These are phyloP conservation scores for Zootermopsis nevadensis DNA, from an alignment of 2,888 invertebrate genomes.

Conservation along the genomic window DNA sequence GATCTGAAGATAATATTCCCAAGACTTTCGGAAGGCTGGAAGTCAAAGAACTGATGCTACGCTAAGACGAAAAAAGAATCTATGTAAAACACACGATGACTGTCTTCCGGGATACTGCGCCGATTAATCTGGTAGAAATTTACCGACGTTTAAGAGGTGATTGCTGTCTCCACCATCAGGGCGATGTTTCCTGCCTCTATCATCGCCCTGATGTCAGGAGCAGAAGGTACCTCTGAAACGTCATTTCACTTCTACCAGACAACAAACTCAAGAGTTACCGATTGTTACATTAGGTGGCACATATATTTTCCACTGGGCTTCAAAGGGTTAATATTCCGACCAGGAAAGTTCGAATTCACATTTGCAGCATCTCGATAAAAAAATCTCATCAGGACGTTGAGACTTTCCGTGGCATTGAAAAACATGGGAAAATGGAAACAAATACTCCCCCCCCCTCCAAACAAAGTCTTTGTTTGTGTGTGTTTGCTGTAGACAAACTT, in stretches of 20 bases:
- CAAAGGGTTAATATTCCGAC: neutral
- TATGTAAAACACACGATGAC: too few relatives aligned
- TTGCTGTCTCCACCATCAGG: too few relatives aligned
- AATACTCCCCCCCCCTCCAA: neutral
- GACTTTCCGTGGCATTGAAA: constrained; percentile 1
- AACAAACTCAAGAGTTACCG: neutral
- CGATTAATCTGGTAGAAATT: too few relatives aligned
- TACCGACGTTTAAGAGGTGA: too few relatives aligned
- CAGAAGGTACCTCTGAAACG: neutral
- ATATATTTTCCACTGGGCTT: too few relatives aligned
- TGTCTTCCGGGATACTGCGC: too few relatives aligned
- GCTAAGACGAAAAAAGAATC: too few relatives aligned
- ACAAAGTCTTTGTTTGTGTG: neutral
- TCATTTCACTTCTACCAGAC: neutral
- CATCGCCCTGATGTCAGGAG: neutral
- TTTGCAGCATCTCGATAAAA: constrained; percentile 1
- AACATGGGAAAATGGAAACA: neutral
- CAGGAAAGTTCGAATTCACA: constrained; percentile 3
- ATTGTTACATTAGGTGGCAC: too few relatives aligned
- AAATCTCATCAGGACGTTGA: neutral
- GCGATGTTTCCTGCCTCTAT: too few relatives aligned
- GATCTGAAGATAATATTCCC: neutral
- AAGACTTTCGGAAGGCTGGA: neutral
- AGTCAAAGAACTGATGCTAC: too few relatives aligned
- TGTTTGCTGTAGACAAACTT: constrained; percentile 35